phyloP scores from a whole-genome alignment of 2,888 invertebrate species.

The Cheilosia impressa region DNA sequence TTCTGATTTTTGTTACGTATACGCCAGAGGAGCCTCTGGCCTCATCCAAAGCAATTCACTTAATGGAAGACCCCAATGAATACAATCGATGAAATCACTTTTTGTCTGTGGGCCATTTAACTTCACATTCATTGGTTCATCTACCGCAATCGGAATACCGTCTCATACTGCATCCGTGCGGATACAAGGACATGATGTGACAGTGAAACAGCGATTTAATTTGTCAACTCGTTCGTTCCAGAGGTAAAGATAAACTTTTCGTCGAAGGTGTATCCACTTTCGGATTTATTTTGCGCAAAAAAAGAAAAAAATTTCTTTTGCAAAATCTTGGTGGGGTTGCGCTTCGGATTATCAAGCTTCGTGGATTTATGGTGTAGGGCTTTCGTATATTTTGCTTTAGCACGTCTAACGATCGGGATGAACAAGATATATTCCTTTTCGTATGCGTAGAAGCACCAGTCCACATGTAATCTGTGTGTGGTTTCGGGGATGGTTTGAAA shows the following conservation, averaged over 20 bases:
- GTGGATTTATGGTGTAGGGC: conserved; percentile 7
- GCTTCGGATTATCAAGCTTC: conserved; percentile 27
- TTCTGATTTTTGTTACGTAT: conserved; percentile 31
- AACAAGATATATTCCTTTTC: background rate
- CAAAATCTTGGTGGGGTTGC: conserved; percentile 3
- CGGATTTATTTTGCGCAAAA: conserved; percentile 1
- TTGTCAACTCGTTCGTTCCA: conserved; percentile 5
- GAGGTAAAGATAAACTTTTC: conserved; percentile 10
- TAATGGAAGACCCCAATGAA: background rate
- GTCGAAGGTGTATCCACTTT: conserved; percentile 35
- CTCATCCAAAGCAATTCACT: background rate
- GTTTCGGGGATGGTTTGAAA: background rate
- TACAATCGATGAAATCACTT: conserved; percentile 14
- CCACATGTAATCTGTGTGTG: background rate
- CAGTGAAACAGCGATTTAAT: conserved; percentile 4
- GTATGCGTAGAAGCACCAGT: conserved; percentile 9
- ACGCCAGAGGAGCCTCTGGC: conserved; percentile 8
- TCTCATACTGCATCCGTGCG: background rate
- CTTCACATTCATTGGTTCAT: background rate
- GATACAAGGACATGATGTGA: background rate
- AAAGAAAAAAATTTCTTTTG: background rate
- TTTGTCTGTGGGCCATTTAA: conserved; percentile 5
- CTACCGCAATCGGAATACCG: conserved; percentile 19
- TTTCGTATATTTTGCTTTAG: background rate
- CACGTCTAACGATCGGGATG: conserved; percentile 13